Percentiles rank a stretch among this genome's conserved stretches.
These are phyloP conservation scores for Microchrysa polita DNA, from an alignment of 2,888 invertebrate species.

Conservation along the genomic window DNA sequence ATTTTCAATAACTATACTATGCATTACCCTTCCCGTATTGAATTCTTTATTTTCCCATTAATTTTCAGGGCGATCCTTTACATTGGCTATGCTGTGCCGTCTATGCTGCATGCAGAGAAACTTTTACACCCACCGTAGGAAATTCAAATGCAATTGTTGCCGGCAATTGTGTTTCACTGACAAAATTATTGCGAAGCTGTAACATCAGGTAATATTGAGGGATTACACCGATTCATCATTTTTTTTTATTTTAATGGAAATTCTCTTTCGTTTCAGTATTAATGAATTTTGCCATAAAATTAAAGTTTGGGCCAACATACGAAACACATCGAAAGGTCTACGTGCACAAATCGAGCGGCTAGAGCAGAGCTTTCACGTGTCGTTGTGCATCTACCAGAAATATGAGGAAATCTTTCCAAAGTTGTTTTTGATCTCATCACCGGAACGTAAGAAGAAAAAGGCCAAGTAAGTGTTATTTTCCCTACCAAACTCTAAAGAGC, in stretches of 20 bases:
- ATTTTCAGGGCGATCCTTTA: constrained; percentile 83
- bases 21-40: too few species aligned
- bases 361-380: constrained; percentile 91
- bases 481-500: too few species aligned
- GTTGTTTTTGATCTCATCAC: constrained; percentile 77
- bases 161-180: constrained; percentile 92
- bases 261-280: constrained; percentile 70
- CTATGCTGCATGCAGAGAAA: constrained; percentile 87
- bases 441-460: constrained; percentile 61
- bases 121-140: constrained; percentile 82
- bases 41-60: neutral
- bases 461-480: constrained; percentile 60
- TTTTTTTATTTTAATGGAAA: constrained; percentile 4
- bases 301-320: constrained; percentile 95
- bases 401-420: constrained; percentile 88
- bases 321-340: constrained; percentile 84
- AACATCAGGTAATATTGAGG: constrained; percentile 84
- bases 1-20: too few species aligned
- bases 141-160: constrained; percentile 75
- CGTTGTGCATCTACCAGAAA: constrained; percentile 92
- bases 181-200: constrained; percentile 86
- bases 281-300: constrained; percentile 95
- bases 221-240: constrained; percentile 42
- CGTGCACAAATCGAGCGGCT: constrained; percentile 82
- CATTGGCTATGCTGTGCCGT: constrained; percentile 97